Evolutionary conservation across 2,888 invertebrate species (phyloP), one percentile per base, ranked within the genome.

Genomic region (Drosophila fulvimacula): DNA sequence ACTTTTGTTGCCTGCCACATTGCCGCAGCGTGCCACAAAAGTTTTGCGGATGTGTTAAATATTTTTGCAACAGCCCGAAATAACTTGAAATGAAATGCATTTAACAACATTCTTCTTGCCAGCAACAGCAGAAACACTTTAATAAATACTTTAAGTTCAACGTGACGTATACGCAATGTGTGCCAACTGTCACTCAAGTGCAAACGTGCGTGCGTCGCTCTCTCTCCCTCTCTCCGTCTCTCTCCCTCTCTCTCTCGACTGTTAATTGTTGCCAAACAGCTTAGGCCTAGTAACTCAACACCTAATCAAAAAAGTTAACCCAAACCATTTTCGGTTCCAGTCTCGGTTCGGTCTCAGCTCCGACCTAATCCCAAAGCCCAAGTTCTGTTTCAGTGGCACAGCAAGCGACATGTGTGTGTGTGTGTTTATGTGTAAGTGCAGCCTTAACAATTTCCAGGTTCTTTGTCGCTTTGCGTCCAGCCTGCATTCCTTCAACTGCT

Each of bases 121-220:
- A 38, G 30, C 55, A 17, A n/a, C 27, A 38, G 11, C 32, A n/a
- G n/a, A 15, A 17, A n/a, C 10, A 17, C 48, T 70, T 48, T 60
- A 49, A 67, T 53, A 27, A 15, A 41, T 44, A 48, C 42, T 27
- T 57, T 36, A 58, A 57, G 64, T 19, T 10, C 15, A 44, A 66
- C 56, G 64, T 80, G 64, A 53, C 69, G 82, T 75, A 88, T 82
- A 79, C 85, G 82, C 71, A 57, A 56, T 48, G 72, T 79, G 65
- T 17, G 62, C 57, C 46, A 39, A 19, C 32, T 51, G 57, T 67
- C 62, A 57, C 24, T 42, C 17, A 17, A 41, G 9, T 34, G 44
- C 42, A 15, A 32, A 32, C 63, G 38, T 36, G 53, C 34, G 67
- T 44, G 36, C 44, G n/a, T 30, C 7, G 6, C 30, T 30, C 30